Percentiles rank a stretch among this genome's conserved stretches.
These are phyloP conservation scores for Semotilus atromaculatus DNA, from an alignment of 2,797 vertebrate species.

Conservation along the genomic window DNA sequence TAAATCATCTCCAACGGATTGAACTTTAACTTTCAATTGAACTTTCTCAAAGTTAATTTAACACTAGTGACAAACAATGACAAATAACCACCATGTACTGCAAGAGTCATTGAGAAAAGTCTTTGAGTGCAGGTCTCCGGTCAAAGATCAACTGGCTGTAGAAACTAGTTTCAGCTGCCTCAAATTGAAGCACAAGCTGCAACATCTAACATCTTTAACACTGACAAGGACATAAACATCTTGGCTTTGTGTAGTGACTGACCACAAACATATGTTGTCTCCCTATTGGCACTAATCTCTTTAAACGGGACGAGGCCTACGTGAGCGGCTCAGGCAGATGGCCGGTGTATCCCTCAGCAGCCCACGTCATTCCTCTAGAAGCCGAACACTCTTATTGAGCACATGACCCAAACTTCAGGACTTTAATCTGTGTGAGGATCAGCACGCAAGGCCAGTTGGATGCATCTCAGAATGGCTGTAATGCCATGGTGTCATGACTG, in stretches of 20 bases:
- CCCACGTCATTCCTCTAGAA: conserved; percentile 48
- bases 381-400: conserved; percentile 56
- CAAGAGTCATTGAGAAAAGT: conserved; percentile 19
- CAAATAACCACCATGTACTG: not conserved
- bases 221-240: conserved; percentile 60
- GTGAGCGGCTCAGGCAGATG: conserved; percentile 62
- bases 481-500: not conserved
- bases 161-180: conserved; percentile 54
- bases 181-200: conserved; percentile 32
- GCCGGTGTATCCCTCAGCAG: conserved; percentile 48
- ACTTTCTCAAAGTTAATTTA: conserved; percentile 25
- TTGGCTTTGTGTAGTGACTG: conserved; percentile 37
- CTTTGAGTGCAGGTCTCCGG: not conserved
- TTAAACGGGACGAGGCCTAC: conserved; percentile 55
- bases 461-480: conserved; percentile 2
- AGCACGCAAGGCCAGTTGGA: conserved; percentile 55
- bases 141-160: conserved; percentile 34
- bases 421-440: conserved; percentile 56
- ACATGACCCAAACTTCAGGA: conserved; percentile 63
- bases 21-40: conserved; percentile 23
- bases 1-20: conserved; percentile 3
- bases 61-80: conserved; percentile 8
- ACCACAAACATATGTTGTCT: conserved; percentile 58
- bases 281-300: conserved; percentile 59
- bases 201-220: conserved; percentile 57